Percentiles rank a stretch among this genome's conserved stretches.
Conservation (phyloP, 2,797 vertebrate genomes). For the Amphiprion clarkii region DNA sequence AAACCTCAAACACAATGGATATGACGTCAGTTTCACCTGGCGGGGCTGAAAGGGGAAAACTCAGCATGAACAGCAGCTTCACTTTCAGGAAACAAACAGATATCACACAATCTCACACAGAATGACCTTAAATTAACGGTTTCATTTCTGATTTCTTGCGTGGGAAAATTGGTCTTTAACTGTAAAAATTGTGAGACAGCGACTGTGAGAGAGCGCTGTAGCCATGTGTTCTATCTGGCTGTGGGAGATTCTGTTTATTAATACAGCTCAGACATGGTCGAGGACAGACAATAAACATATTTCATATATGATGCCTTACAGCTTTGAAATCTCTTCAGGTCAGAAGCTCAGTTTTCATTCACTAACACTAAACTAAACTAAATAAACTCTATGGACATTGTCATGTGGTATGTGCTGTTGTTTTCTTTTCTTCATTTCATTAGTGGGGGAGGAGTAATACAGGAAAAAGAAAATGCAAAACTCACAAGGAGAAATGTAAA, state of each 20-base stretch:
- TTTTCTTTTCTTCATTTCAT: neutral
- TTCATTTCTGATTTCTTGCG: constrained; percentile 18
- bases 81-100: constrained; percentile 13
- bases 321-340: neutral
- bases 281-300: constrained; percentile 3
- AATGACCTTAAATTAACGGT: constrained; percentile 22
- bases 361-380: neutral
- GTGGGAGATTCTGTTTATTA: neutral
- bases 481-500: neutral
- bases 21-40: neutral
- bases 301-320: neutral
- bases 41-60: neutral
- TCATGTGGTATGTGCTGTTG: neutral
- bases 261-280: constrained; percentile 8
- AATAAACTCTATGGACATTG: neutral
- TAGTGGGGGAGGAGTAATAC: neutral
- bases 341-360: neutral
- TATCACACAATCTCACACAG: neutral
- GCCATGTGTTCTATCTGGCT: constrained; percentile 19
- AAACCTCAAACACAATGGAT: neutral
- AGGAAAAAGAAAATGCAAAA: neutral
- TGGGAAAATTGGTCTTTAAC: constrained; percentile 1
- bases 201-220: constrained; percentile 2
- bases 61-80: neutral
- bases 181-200: neutral